A percentile compares a stretch with the other conserved stretches of the same genome.
phyloP scores from a whole-genome alignment of 2,797 vertebrate species.

The Leptodactylus fallax region DNA sequence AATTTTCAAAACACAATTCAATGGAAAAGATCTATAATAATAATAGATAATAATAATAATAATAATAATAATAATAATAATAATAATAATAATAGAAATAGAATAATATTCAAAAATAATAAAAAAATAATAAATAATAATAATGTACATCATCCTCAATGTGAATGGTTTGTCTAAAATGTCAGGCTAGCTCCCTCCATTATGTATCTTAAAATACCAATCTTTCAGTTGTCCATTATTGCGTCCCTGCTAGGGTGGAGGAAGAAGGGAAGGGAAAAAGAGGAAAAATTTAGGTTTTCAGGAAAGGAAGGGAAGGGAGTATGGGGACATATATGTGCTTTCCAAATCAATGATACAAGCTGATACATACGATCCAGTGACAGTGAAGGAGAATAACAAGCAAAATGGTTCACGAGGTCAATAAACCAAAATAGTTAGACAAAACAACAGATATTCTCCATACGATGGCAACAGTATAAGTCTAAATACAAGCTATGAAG shows the following conservation, averaged over 20 bases:
- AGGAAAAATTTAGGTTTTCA: neutral
- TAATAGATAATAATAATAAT: neutral
- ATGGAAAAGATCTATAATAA: neutral
- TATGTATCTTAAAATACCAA: neutral
- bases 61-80: no score
- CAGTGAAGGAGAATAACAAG: neutral
- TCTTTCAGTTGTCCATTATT: slow-evolving; percentile 11
- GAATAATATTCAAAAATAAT: no score
- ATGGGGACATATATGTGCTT: neutral
- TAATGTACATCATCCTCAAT: neutral
- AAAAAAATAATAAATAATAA: neutral
- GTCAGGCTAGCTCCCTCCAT: no score
- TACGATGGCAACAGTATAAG: neutral
- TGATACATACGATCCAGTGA: slow-evolving; percentile 43
- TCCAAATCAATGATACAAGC: neutral
- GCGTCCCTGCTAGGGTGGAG: slow-evolving; percentile 61
- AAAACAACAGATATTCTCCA: neutral
- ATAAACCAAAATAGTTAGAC: neutral
- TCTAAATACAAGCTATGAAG: neutral
- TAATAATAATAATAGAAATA: neutral
- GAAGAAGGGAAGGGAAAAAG: neutral
- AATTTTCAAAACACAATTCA: neutral
- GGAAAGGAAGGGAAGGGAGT: slow-evolving; percentile 5
- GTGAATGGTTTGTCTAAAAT: neutral
- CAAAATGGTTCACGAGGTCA: neutral